These are phyloP conservation scores for Meandrina meandrites DNA, from an alignment of 92 coral and sea anemone genomes.

Conservation along the genomic window DNA sequence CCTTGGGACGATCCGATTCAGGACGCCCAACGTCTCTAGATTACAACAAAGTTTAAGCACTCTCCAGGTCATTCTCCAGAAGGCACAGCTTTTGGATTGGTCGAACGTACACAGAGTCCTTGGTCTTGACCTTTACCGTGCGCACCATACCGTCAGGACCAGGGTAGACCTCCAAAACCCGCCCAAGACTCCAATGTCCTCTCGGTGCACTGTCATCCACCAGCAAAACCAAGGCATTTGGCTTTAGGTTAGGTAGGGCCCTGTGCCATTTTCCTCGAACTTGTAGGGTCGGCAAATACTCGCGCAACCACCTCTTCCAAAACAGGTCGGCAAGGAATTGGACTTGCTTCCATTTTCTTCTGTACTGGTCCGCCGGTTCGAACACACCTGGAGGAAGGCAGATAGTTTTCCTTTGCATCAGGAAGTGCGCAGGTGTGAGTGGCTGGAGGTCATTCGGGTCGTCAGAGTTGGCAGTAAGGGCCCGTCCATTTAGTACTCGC, in stretches of 20 bases:
- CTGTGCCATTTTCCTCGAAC: slow-evolving; percentile 52
- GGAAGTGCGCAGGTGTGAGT: slow-evolving; percentile 40
- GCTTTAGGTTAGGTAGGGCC: slow-evolving; percentile 39
- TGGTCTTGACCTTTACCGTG: slow-evolving; percentile 56
- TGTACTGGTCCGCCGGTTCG: slow-evolving; percentile 18
- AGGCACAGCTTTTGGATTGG: slow-evolving; percentile 52
- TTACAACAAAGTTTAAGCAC: not conserved
- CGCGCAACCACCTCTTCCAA: slow-evolving; percentile 61
- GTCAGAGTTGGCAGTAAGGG: slow-evolving; percentile 43
- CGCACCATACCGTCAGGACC: slow-evolving; percentile 57
- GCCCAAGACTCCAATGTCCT: slow-evolving; percentile 65
- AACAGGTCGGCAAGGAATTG: slow-evolving; percentile 60
- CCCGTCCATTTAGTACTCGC: slow-evolving; percentile 35
- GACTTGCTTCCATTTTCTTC: slow-evolving; percentile 34
- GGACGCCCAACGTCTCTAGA: slow-evolving; percentile 25
- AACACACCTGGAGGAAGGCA: slow-evolving; percentile 47
- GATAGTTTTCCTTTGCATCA: slow-evolving; percentile 39
- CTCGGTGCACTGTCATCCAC: slow-evolving; percentile 52
- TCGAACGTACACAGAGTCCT: slow-evolving; percentile 18
- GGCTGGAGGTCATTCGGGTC: slow-evolving; percentile 48
- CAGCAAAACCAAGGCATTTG: slow-evolving; percentile 53
- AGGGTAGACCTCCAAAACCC: slow-evolving; percentile 55
- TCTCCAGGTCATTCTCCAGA: too few relatives aligned
- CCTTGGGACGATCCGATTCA: slow-evolving; percentile 48
- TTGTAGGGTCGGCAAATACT: slow-evolving; percentile 64